phyloP scores from a whole-genome alignment of 2,113 vertebrate species.

The Castor canadensis region DNA sequence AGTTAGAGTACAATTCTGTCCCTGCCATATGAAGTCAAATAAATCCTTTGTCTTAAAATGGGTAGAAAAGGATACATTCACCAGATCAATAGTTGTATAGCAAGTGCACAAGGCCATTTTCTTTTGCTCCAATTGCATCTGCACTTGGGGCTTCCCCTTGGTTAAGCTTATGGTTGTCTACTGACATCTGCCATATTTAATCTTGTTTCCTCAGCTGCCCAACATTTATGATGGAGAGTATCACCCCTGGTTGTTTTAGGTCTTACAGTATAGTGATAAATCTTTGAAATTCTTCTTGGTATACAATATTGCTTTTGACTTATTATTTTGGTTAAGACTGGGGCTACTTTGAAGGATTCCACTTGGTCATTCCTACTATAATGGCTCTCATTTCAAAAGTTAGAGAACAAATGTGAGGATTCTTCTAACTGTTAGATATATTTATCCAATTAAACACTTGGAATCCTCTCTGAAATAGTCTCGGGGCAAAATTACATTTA shows the following conservation, averaged over 20 bases:
- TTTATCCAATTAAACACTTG: background rate
- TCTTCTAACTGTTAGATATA: background rate
- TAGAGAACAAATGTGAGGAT: background rate
- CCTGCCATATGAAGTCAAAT: background rate
- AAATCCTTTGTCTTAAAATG: background rate
- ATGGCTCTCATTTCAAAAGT: background rate
- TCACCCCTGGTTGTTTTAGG: background rate
- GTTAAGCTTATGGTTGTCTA: background rate
- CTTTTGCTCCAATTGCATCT: background rate
- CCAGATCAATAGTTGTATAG: background rate
- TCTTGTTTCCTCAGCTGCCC: background rate
- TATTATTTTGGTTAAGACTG: background rate
- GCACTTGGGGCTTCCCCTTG: background rate
- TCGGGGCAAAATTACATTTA: background rate
- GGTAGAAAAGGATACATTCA: background rate
- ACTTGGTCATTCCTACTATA: background rate
- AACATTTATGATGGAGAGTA: background rate
- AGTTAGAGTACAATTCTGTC: background rate
- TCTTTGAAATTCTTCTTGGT: slow-evolving; percentile 6
- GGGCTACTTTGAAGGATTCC: background rate
- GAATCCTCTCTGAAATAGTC: background rate
- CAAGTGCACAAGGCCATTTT: background rate
- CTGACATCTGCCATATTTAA: background rate
- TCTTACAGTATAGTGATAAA: background rate
- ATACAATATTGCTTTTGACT: background rate